These are phyloP conservation scores for Drosophila insularis DNA, from an alignment of 1,140 invertebrate species.

Conservation along the genomic window DNA sequence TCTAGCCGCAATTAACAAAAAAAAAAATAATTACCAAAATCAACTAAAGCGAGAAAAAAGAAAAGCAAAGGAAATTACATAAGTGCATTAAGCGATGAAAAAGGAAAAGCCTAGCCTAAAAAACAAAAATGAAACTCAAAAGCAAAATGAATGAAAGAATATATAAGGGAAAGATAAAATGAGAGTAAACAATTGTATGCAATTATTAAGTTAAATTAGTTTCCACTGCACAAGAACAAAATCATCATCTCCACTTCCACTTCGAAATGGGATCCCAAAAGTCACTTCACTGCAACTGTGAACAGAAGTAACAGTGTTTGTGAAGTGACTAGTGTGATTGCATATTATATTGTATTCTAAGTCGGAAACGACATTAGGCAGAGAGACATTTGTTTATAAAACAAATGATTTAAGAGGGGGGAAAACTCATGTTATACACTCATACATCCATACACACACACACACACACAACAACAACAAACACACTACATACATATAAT, in stretches of 20 bases:
- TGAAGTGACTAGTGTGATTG: slow-evolving; percentile 4
- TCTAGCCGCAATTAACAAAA: slow-evolving; percentile 2
- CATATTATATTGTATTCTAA: not conserved
- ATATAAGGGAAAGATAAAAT: slow-evolving; percentile 12
- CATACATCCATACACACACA: slow-evolving; percentile 35
- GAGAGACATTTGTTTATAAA: slow-evolving; percentile 61
- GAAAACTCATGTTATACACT: slow-evolving; percentile 40
- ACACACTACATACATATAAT: slow-evolving; percentile 29
- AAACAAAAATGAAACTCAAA: slow-evolving; percentile 2
- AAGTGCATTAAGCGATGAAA: slow-evolving; percentile 72
- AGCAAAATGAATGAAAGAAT: not conserved
- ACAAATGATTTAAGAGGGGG: slow-evolving; percentile 44
- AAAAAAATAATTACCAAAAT: slow-evolving; percentile 32
- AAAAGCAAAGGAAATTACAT: slow-evolving; percentile 50
- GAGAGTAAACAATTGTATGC: slow-evolving; percentile 48
- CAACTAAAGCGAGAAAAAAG: slow-evolving; percentile 14
- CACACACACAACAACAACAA: slow-evolving; percentile 35
- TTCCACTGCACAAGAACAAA: slow-evolving; percentile 22
- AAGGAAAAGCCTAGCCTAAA: slow-evolving; percentile 69
- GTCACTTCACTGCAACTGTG: not conserved
- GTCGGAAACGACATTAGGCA: not conserved
- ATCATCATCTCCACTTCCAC: slow-evolving; percentile 8
- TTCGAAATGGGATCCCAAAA: slow-evolving; percentile 7
- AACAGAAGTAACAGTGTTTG: not conserved
- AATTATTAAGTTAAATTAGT: slow-evolving; percentile 78